Evolutionary conservation across 2,113 vertebrate species (phyloP).

Genomic region (Todiramphus saurophagus): DNA sequence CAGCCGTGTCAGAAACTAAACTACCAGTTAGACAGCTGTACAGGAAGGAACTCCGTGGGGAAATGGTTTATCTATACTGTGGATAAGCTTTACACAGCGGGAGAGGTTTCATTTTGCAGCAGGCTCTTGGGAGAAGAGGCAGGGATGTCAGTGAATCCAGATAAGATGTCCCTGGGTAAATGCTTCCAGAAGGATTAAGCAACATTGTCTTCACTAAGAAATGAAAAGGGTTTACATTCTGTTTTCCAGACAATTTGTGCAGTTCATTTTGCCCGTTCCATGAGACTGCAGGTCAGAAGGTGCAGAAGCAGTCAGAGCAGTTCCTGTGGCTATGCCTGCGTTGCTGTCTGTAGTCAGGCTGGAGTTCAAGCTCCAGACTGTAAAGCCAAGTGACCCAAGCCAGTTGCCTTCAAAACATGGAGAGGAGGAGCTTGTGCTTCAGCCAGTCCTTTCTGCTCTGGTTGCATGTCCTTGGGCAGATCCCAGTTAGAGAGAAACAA

Average conservation of each 20-base stretch:
- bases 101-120: neutral
- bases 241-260: neutral
- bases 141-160: neutral
- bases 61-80: neutral
- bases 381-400: neutral
- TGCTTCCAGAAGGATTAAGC: constrained; percentile 17
- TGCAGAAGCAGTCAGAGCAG: neutral
- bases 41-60: neutral
- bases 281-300: neutral
- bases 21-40: neutral
- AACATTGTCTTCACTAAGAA: neutral
- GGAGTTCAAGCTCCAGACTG: neutral
- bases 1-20: neutral
- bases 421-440: neutral
- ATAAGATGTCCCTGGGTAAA: neutral
- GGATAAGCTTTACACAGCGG: neutral
- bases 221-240: neutral
- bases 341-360: neutral
- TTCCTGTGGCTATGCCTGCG: neutral
- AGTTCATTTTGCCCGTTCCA: neutral
- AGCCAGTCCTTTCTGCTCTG: neutral
- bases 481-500: neutral
- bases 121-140: neutral
- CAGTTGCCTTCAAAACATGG: neutral
- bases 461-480: neutral